Percentiles rank a stretch among this genome's conserved stretches.
Conservation (phyloP, 2,113 vertebrate species). For the Uropsilus gracilis region DNA sequence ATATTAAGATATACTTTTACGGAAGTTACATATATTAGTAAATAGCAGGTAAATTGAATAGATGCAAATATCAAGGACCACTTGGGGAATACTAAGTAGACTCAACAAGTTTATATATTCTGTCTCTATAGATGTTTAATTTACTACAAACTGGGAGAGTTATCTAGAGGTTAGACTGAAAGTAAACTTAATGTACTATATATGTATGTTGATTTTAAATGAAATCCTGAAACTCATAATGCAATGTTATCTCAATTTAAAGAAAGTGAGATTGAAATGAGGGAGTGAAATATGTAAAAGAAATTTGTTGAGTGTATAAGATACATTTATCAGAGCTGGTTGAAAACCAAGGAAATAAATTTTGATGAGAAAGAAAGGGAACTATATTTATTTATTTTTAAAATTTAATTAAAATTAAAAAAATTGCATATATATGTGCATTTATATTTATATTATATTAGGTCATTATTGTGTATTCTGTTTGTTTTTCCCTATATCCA, state of each 20-base stretch:
- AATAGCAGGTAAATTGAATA: not conserved
- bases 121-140: not conserved
- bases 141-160: not conserved
- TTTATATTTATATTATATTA: no score
- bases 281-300: not conserved
- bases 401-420: no score
- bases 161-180: not conserved
- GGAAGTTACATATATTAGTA: not conserved
- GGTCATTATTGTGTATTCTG: no score
- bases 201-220: no score
- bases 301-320: not conserved
- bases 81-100: not conserved
- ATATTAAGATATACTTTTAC: slow-evolving; percentile 20
- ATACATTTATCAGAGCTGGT: not conserved
- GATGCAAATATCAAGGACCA: not conserved
- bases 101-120: not conserved
- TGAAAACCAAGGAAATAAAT: not conserved
- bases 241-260: no score
- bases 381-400: not conserved
- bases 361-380: not conserved
- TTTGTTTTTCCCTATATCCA: no score
- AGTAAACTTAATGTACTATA: not conserved
- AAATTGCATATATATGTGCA: no score
- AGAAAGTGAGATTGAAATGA: not conserved
- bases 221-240: no score